Evolutionary conservation across 2,888 invertebrate species (phyloP), one percentile per base, ranked within the genome.

Genomic region (Smittia sp.): DNA sequence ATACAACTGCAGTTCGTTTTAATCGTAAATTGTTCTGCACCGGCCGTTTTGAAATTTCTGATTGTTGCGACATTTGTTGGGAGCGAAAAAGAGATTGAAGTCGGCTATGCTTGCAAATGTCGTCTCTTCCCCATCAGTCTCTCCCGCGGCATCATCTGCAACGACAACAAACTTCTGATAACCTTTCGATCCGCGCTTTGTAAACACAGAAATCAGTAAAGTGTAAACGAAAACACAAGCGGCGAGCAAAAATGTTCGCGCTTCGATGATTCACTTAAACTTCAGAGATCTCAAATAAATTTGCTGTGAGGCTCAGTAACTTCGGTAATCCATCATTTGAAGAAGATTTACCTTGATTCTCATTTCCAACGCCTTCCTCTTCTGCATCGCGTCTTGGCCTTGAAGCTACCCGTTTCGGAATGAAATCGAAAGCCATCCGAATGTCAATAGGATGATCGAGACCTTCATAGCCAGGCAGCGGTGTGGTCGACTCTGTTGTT

Each of bases 371-470:
- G 6, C 15, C 46, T n/a, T 46, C 46, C 46, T 46, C 46, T 7
- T 46, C 15, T 46, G 11, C 46, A 15, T 46, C 46, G 15, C 46
- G 46, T 46, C 15, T 2, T 11, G 46, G 15, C 15, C 46, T 11
- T 46, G 46, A n/a, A n/a, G 6, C 2, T 6, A 11, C 11, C 11
- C 11, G 15, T 46, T 11, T 11, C 46, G 11, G 11, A 6, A 9
- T 32, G 32, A 13, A 2, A 46, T 46, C 11, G 46, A 2, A 15
- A 46, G 15, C n/a, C 66, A 66, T 66, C 38, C 66, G 15, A 15
- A 66, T 32, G 13, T 66, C 66, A 32, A 66, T 66, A 13, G 20
- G 32, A 66, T 66, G 20, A 66, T 66, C 66, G 2, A 66, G 11
- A 63, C 25, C 25, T 66, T 38, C 66, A 46, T 46, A 46, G 46